phyloP scores from a whole-genome alignment of 1,140 invertebrate genomes.

The Pseudomyrmex cubaensis region DNA sequence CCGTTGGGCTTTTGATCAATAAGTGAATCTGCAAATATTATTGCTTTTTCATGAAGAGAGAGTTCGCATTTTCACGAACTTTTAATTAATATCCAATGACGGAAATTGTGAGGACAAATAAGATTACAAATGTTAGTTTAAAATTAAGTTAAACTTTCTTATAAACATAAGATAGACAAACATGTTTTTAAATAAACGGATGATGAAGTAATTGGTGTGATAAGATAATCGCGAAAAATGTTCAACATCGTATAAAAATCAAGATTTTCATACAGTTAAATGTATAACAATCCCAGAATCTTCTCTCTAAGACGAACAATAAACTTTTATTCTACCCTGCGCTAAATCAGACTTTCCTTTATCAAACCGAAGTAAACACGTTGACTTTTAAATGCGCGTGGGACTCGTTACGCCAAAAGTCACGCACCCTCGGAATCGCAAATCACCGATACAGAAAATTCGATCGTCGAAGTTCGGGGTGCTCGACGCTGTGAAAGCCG shows the following conservation, averaged over 20 bases:
- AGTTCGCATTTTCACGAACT: not conserved
- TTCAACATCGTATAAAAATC: too few species aligned
- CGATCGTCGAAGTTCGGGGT: slow-evolving; percentile 16
- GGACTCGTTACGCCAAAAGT: slow-evolving; percentile 29
- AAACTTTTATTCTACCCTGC: not conserved
- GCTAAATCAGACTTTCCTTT: not conserved
- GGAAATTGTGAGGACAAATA: not conserved
- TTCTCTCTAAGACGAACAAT: not conserved
- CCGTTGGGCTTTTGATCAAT: not conserved
- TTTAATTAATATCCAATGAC: not conserved
- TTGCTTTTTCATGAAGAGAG: not conserved
- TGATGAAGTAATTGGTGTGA: not conserved
- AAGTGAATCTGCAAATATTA: not conserved
- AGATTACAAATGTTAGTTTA: not conserved
- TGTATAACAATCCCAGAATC: not conserved
- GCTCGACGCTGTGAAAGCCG: slow-evolving; percentile 30
- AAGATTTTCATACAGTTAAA: not conserved
- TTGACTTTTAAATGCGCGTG: slow-evolving; percentile 39
- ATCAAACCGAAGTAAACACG: not conserved
- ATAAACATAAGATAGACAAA: not conserved
- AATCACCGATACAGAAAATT: slow-evolving; percentile 44
- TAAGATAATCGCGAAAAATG: not conserved
- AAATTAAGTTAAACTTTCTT: not conserved
- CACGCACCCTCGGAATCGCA: slow-evolving; percentile 15
- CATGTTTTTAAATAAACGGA: not conserved